phyloP scores from a whole-genome alignment of 1,140 invertebrate species.

The Araneus ventricosus region DNA sequence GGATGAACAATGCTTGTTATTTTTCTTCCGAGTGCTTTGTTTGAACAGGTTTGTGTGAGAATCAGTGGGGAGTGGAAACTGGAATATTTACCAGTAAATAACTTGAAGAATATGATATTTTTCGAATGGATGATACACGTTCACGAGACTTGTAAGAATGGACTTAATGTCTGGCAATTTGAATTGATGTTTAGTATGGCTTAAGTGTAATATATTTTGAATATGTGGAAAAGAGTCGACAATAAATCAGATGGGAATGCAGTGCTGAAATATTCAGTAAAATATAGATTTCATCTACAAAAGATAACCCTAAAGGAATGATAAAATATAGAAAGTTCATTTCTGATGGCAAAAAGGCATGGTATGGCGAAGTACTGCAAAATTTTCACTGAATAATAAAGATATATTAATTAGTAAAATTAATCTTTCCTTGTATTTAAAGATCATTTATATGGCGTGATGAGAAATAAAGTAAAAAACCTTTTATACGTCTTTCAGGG shows the following conservation, averaged over 20 bases:
- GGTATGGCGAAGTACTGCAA: too few relatives aligned
- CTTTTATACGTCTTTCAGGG: too few relatives aligned
- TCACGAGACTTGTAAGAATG: neutral
- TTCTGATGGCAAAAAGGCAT: too few relatives aligned
- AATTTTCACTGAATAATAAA: too few relatives aligned
- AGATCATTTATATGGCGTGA: too few relatives aligned
- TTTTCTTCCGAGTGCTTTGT: neutral
- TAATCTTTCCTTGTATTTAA: too few relatives aligned
- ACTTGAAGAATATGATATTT: neutral
- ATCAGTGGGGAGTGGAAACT: neutral
- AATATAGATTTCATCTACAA: too few relatives aligned
- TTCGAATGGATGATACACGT: neutral
- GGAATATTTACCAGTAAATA: neutral
- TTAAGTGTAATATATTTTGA: neutral
- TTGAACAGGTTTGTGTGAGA: constrained; percentile 1
- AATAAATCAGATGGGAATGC: neutral
- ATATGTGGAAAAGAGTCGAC: neutral
- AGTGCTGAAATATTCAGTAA: too few relatives aligned
- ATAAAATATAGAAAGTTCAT: too few relatives aligned
- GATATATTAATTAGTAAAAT: too few relatives aligned
- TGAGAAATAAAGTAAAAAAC: too few relatives aligned
- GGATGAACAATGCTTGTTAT: constrained; percentile 27
- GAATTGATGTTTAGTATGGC: neutral
- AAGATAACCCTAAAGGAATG: too few relatives aligned
- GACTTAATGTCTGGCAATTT: neutral